Percentiles rank a stretch among this genome's conserved stretches.
phyloP scores from a whole-genome alignment of 2,113 vertebrate species.

The Archocentrus centrarchus region DNA sequence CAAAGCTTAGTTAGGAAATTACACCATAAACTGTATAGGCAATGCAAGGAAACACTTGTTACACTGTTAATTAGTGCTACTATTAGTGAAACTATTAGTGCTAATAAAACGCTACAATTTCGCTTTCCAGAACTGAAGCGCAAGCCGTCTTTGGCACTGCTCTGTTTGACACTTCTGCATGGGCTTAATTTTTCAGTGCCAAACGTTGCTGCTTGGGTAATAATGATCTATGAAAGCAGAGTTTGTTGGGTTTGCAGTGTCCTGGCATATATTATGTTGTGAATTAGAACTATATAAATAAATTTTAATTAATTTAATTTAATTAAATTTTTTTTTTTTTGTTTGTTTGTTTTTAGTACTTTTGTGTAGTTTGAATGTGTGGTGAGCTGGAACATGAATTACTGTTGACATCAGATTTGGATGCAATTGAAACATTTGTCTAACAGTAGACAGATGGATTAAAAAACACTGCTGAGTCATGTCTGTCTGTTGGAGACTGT shows the following conservation, averaged over 20 bases:
- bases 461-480: not conserved
- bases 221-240: not conserved
- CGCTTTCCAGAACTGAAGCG: not conserved
- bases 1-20: not conserved
- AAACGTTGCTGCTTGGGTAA: not conserved
- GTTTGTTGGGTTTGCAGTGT: not conserved
- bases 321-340: too few relatives aligned
- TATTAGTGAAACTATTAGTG: not conserved
- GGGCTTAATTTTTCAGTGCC: not conserved
- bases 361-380: not conserved
- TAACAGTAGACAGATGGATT: constrained; percentile 6
- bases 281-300: not conserved
- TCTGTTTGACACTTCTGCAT: not conserved
- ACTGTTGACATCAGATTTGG: not conserved
- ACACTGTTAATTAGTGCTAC: not conserved
- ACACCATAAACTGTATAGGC: not conserved
- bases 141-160: not conserved
- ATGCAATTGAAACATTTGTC: not conserved
- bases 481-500: not conserved
- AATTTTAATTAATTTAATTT: too few relatives aligned
- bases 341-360: accelerated
- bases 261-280: not conserved
- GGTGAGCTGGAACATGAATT: not conserved
- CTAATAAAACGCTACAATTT: not conserved
- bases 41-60: not conserved